Evolutionary conservation across 1,140 invertebrate species (phyloP), one percentile per base, ranked within the genome.

Genomic region (Drosophila bipectinata): DNA sequence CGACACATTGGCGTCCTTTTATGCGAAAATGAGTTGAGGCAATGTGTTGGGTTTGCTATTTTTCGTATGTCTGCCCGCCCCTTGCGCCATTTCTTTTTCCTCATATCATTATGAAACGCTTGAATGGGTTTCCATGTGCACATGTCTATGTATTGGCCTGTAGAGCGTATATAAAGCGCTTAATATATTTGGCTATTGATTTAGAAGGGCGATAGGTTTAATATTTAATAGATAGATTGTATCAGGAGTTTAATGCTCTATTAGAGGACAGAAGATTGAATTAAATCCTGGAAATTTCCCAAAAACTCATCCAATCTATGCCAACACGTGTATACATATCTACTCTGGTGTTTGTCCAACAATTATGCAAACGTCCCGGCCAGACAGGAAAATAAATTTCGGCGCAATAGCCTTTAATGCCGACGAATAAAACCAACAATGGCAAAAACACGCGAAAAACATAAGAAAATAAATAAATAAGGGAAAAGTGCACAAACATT

Each of bases 21-120:
- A 88, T 88, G 76, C 56, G 79, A 88, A 88, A 88, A 88, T 88
- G 84, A 88, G 83, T 83, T 87, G 82, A 82, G 82, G 82, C 78
- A 87, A 81, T 81, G 73, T 84, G 81, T 80, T 85, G 77, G 74
- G 57, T 34, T 66, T 55, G 75, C 75, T 53, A 60, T 74, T 79
- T 79, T 81, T 73, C 63, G 60, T 61, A 67, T 67, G 60, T 67
- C 63, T 67, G 9, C 44, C 57, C 51, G 34, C 56, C 28, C 9
- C 3, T 18, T 44, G 14, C 30, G 18, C 32, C 63, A n/a, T 51
- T 54, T 67, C 62, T 66, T 32, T 71, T 64, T 58, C 47, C 52
- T 72, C 55, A 61, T 62, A 54, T 66, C 79, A 79, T 88, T 88
- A 89, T 88, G 84, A 83, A 83, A 88, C 79, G 79, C 84, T 89